These are phyloP conservation scores for Lordiphosa clarofinis DNA, from an alignment of 1,140 invertebrate genomes.

Conservation along the genomic window DNA sequence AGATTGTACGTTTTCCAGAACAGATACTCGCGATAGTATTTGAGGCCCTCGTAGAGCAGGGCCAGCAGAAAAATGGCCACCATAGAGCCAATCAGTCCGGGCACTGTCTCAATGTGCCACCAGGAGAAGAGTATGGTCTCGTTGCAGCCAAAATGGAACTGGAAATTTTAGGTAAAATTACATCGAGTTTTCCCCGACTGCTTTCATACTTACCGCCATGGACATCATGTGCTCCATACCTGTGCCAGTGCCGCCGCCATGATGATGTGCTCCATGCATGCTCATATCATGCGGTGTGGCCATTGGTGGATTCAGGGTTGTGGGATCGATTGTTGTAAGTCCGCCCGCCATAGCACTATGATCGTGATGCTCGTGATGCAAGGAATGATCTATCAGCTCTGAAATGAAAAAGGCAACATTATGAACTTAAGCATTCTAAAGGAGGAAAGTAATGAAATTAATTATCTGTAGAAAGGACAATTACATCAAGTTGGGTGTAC, in stretches of 20 bases:
- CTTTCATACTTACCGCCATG: slow-evolving; percentile 57
- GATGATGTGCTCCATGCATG: slow-evolving; percentile 47
- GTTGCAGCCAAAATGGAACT: slow-evolving; percentile 89
- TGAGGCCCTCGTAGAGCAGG: slow-evolving; percentile 93
- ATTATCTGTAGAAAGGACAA: no score
- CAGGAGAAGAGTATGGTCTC: slow-evolving; percentile 89
- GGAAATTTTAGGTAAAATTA: background rate
- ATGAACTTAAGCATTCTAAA: no score
- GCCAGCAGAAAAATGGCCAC: slow-evolving; percentile 92
- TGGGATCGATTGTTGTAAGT: slow-evolving; percentile 18
- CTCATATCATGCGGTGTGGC: slow-evolving; percentile 20
- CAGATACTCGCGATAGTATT: slow-evolving; percentile 92
- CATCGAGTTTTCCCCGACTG: background rate
- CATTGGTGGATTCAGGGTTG: slow-evolving; percentile 24
- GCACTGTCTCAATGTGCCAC: slow-evolving; percentile 87
- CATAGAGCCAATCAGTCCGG: slow-evolving; percentile 90
- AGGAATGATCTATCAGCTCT: slow-evolving; percentile 51
- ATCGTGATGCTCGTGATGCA: slow-evolving; percentile 58
- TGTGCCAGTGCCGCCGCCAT: slow-evolving; percentile 47
- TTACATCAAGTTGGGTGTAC: no score
- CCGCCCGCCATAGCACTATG: slow-evolving; percentile 28
- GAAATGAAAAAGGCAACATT: background rate
- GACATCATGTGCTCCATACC: slow-evolving; percentile 79
- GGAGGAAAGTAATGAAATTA: no score
- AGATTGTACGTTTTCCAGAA: slow-evolving; percentile 91